Evolutionary conservation across 2,797 vertebrate genomes (phyloP).

Genomic region (Taeniopygia guttata): DNA sequence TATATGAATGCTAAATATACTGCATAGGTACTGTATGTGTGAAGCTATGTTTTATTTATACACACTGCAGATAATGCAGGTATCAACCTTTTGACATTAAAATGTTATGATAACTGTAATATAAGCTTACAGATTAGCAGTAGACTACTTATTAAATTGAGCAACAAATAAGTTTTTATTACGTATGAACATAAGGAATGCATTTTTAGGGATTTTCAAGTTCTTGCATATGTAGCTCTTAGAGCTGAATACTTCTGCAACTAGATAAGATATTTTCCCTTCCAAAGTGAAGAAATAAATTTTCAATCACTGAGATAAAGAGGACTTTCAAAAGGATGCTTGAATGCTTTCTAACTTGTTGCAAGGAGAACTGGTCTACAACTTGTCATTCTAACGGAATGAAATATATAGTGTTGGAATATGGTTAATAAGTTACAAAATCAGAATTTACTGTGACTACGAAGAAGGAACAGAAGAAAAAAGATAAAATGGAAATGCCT

Average conservation of each 20-base stretch:
- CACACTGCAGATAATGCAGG: background rate
- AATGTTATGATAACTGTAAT: background rate
- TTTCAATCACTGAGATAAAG: background rate
- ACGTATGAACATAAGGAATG: background rate
- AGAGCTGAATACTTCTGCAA: background rate
- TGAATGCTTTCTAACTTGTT: background rate
- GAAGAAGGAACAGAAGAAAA: background rate
- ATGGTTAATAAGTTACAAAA: background rate
- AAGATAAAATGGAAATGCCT: background rate
- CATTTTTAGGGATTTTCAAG: background rate
- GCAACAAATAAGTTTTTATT: background rate
- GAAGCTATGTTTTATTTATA: background rate
- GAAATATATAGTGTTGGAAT: background rate
- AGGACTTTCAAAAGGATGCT: background rate
- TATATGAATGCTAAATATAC: background rate
- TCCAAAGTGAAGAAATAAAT: background rate
- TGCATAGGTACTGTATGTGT: background rate
- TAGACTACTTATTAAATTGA: background rate
- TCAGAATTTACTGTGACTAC: background rate
- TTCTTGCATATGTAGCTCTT: background rate
- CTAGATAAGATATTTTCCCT: background rate
- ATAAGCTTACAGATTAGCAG: background rate
- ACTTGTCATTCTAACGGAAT: background rate
- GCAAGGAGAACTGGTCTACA: background rate
- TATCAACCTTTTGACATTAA: background rate